A percentile compares a stretch with the other conserved stretches of the same genome.
Conservation (phyloP, 2,113 vertebrate genomes). For the Megaceryle maxima region DNA sequence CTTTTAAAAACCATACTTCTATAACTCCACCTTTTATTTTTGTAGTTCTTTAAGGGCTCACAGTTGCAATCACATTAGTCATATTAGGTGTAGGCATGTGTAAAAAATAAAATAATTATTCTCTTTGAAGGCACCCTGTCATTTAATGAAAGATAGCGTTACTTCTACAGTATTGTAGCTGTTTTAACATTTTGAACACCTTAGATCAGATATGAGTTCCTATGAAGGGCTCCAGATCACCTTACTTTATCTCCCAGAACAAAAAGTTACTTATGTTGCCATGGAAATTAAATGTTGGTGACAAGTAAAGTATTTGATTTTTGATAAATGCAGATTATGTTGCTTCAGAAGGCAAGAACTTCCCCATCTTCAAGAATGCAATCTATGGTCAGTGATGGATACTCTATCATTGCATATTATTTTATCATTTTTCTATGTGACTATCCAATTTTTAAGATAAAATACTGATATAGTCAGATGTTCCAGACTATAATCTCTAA, state of each 20-base stretch:
- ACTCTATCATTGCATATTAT: background rate
- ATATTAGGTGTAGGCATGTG: background rate
- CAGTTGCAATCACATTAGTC: slow-evolving; percentile 29
- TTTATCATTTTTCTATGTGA: background rate
- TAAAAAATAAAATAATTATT: background rate
- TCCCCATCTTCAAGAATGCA: background rate
- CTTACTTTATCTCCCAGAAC: background rate
- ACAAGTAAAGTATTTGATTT: background rate
- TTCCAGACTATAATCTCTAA: background rate
- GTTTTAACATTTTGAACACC: background rate
- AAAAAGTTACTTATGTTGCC: background rate
- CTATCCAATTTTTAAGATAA: background rate
- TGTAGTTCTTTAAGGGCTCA: background rate
- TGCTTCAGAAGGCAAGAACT: background rate
- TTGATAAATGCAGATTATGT: background rate
- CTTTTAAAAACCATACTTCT: background rate
- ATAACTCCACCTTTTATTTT: background rate
- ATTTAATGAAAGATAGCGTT: slow-evolving; percentile 6
- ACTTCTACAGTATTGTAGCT: background rate
- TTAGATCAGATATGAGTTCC: background rate
- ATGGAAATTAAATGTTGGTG: background rate
- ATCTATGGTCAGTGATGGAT: background rate
- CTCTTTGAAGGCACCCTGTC: background rate
- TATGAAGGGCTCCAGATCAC: background rate
- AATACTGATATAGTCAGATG: background rate